These are phyloP conservation scores for Hyles vespertilio DNA, from an alignment of 1,140 invertebrate genomes.

Conservation along the genomic window DNA sequence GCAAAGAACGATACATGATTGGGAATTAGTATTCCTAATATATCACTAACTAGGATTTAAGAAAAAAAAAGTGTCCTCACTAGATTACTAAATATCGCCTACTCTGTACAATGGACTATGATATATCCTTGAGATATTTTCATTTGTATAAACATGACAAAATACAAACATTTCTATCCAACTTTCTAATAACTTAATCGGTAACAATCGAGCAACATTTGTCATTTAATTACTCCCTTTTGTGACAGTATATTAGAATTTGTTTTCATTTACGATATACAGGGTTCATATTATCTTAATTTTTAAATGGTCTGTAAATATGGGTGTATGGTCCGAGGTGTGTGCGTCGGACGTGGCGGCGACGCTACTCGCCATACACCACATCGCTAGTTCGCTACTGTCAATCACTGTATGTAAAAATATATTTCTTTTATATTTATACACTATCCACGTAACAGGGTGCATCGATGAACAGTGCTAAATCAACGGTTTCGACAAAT, in stretches of 20 bases:
- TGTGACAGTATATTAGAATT: slow-evolving; percentile 52
- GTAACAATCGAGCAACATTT: slow-evolving; percentile 69
- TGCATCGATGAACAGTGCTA: slow-evolving; percentile 64
- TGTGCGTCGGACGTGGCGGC: background rate
- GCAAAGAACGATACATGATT: slow-evolving; percentile 54
- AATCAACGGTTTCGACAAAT: slow-evolving; percentile 51
- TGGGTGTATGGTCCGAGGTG: slow-evolving; percentile 7
- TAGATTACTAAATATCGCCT: slow-evolving; percentile 65
- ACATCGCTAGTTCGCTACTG: slow-evolving; percentile 3
- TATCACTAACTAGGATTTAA: slow-evolving; percentile 67
- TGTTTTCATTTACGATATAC: slow-evolving; percentile 37
- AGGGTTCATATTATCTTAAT: slow-evolving; percentile 27
- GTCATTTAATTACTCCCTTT: slow-evolving; percentile 60
- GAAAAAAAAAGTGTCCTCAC: slow-evolving; percentile 58
- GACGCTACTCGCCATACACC: too few species aligned
- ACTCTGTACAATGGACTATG: slow-evolving; percentile 73
- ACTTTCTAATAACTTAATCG: slow-evolving; percentile 60
- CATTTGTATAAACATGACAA: slow-evolving; percentile 72
- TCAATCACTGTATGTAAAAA: slow-evolving; percentile 44
- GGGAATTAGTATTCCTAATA: slow-evolving; percentile 61
- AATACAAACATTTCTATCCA: slow-evolving; percentile 71
- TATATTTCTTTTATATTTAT: slow-evolving; percentile 33
- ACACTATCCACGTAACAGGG: slow-evolving; percentile 35
- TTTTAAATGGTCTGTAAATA: slow-evolving; percentile 44
- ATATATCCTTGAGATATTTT: slow-evolving; percentile 71